These are phyloP conservation scores for Mellivora capensis DNA, from an alignment of 2,113 vertebrate species.

Conservation along the genomic window DNA sequence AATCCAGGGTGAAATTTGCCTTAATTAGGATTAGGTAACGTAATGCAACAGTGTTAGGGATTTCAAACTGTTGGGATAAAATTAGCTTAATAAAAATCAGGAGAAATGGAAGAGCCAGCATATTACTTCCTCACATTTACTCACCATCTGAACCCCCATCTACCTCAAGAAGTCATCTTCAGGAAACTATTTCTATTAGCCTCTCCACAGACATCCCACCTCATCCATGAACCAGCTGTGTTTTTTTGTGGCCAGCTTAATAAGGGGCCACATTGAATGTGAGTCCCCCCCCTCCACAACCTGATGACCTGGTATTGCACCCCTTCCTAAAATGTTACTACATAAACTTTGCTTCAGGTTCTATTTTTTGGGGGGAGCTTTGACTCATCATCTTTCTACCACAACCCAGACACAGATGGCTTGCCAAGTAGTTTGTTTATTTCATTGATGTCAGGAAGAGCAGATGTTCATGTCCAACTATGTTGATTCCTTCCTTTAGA, in stretches of 20 bases:
- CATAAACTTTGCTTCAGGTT: not conserved
- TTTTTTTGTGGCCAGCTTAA: not conserved
- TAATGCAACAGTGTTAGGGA: not conserved
- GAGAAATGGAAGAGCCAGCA: not conserved
- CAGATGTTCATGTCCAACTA: not conserved
- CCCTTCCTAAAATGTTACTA: not conserved
- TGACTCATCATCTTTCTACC: not conserved
- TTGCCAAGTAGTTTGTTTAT: not conserved
- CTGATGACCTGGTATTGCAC: not conserved
- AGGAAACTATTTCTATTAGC: not conserved
- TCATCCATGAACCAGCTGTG: not conserved
- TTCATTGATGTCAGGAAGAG: not conserved
- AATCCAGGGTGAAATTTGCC: not conserved
- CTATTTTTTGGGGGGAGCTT: not conserved
- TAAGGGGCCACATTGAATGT: not conserved
- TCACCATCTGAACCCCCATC: not conserved
- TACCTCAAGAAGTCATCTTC: not conserved
- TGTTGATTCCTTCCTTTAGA: slow-evolving; percentile 3
- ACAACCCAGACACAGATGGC: not conserved
- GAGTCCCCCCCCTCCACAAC: not conserved
- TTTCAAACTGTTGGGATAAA: not conserved
- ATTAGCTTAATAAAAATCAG: not conserved
- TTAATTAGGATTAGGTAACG: not conserved
- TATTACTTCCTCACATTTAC: not conserved
- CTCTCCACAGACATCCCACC: not conserved